Base-by-base conservation (phyloP, 2,113 vertebrate species). In the Coturnix japonica region DNA sequence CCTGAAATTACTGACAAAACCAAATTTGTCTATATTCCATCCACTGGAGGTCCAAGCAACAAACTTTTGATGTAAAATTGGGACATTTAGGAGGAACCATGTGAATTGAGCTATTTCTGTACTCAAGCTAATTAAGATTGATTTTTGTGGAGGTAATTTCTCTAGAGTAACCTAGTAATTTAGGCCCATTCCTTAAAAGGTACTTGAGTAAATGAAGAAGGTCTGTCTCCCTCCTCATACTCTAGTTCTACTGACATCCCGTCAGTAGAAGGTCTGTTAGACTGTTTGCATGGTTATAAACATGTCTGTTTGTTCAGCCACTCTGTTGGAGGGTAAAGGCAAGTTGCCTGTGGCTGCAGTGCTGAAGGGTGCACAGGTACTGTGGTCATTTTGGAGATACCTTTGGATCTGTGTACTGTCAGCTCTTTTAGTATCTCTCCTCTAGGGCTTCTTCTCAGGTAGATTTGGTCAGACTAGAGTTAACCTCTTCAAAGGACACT, bases 131-230 rank as follows among this genome's bases (percentile, higher is more conserved):
- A 37, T 10, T 10, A 37, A 13, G 39, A 53, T 14, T 25, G 22
- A 82, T 77, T 13, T 80, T 13, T 53, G 51, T 15, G 26, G 26
- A 53, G 16, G 3, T 83, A 46, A 33, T 79, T 81, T 22, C 31
- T 15, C 17, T 43, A 9, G 19, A 44, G 11, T 63, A 80, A 89
- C 59, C 79, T 16, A 21, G 6, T 64, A 12, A n/a, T 69, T 44
- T 2, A 46, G 23, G 57, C 5, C 3, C 12, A 9, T 75, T 82
- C n/a, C 13, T 15, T 51, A 22, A 67, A 75, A 67, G 35, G 14
- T 56, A 6, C 0, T 0, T 35, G 5, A 33, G 13, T 79, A 43
- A 19, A 7, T 82, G 72, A 31, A 61, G n/a, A 30, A 61, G 25
- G 26, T 6, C 39, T 53, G 31, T n/a, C 63, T 82, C 39, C 14